phyloP scores from a whole-genome alignment of 37 sponge, comb jelly and placozoan species.

The Aphrocallistes beatrix region DNA sequence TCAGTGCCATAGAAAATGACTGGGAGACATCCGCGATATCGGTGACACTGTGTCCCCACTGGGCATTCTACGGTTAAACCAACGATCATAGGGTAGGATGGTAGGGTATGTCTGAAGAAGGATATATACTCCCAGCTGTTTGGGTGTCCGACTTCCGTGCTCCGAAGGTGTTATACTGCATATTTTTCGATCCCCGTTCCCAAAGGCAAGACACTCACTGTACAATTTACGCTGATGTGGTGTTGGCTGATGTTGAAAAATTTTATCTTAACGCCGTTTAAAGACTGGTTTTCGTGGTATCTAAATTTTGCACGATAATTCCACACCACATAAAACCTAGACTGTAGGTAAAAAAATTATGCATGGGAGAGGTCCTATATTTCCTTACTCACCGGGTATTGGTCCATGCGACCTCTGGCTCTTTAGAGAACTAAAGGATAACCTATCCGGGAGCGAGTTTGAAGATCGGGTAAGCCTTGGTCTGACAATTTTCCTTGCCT shows the following conservation, averaged over 20 bases:
- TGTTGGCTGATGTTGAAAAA: neutral
- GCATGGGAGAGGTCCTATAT: neutral
- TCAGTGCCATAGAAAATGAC: too few relatives aligned
- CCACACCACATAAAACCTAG: neutral
- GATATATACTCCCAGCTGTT: neutral
- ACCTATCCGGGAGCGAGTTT: neutral
- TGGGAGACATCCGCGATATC: too few relatives aligned
- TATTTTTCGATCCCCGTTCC: neutral
- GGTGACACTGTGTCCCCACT: too few relatives aligned
- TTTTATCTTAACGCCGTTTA: neutral
- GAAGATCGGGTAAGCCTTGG: neutral
- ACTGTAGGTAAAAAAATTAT: neutral
- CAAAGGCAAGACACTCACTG: neutral
- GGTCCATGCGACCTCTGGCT: neutral
- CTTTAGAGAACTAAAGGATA: neutral
- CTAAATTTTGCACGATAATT: neutral
- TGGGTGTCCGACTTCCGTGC: neutral
- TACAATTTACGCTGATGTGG: too few relatives aligned
- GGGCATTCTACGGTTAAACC: too few relatives aligned
- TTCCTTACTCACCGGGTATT: neutral
- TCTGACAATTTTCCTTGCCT: neutral
- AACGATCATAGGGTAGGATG: neutral
- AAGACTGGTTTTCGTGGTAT: neutral
- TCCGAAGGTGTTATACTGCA: neutral
- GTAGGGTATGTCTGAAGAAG: neutral